These are phyloP conservation scores for Sipha flava DNA, from an alignment of 1,140 invertebrate genomes.

Conservation along the genomic window DNA sequence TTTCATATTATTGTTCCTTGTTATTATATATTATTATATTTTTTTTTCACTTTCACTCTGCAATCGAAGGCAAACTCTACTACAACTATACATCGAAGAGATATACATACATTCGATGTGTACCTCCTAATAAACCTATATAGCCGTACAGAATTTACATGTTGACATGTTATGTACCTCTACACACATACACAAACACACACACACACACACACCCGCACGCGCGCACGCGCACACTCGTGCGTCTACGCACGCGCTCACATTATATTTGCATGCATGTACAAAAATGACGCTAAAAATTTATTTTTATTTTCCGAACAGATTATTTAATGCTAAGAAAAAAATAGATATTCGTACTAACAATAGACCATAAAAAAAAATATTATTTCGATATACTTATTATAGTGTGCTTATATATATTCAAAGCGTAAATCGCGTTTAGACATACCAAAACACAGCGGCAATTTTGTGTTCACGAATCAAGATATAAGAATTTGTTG, in stretches of 20 bases:
- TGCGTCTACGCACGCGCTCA: too few species aligned
- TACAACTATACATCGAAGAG: neutral
- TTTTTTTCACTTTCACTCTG: constrained; percentile 14
- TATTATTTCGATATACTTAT: neutral
- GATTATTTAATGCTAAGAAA: neutral
- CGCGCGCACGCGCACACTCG: too few species aligned
- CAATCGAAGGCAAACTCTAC: constrained; percentile 6
- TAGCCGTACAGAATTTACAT: neutral
- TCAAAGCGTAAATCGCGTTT: too few species aligned
- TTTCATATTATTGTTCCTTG: constrained; percentile 26
- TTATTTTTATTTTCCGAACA: neutral
- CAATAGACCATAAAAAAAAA: neutral
- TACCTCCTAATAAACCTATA: too few species aligned
- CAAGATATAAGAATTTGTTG: too few species aligned
- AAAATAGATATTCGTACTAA: neutral
- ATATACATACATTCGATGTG: neutral
- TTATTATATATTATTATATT: constrained; percentile 11
- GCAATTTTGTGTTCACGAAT: too few species aligned
- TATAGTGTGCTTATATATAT: too few species aligned
- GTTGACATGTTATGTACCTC: neutral
- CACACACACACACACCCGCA: too few species aligned
- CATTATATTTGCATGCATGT: too few species aligned
- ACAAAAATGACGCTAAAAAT: neutral
- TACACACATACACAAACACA: neutral
- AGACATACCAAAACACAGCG: too few species aligned